Base-by-base conservation (phyloP, 2,113 vertebrate species). In the Siphamia tubifer region DNA sequence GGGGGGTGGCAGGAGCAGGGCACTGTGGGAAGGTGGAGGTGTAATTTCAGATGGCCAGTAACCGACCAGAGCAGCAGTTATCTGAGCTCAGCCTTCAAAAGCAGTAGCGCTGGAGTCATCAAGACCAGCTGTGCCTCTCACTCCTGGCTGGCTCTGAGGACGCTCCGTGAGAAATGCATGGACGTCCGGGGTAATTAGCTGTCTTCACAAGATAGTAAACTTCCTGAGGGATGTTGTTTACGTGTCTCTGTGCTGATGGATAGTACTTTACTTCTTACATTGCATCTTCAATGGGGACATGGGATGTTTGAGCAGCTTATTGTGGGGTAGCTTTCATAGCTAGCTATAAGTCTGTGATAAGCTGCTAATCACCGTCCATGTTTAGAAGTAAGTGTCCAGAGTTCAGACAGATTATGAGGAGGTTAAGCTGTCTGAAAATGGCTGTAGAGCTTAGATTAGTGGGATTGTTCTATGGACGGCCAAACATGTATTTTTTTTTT, bases 41-140 rank as follows among this genome's bases (percentile, higher is more conserved):
- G 86, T 84, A 87, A 90, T 88, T 90, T 87, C 86, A 90, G 84
- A 84, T 83, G 85, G 7, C 12, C 35, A 9, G 57, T 70, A 69
- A 84, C 63, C 1, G 61, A 61, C 71, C 61, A 77, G 54, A 58
- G 57, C 75, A 48, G 81, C 86, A 78, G 84, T 87, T 84, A 88
- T 80, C 68, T 78, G 83, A 83, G 83, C 84, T 65, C 57, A 28
- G 74, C 68, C 82, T 80, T 86, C 73, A 74, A 73, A 78, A 63
- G 77, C 60, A 52, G 52, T 13, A 70, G 60, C 28, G 20, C 58
- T 40, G 61, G 45, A 78, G 79, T 84, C 82, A 79, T 71, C 68
- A 31, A 52, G 74, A 70, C 58, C 89, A 87, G 83, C 87, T 87
- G 83, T 87, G 83, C 53, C 58, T 31, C 86, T 81, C 81, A 73